Evolutionary conservation across 2,113 vertebrate species (phyloP).

Genomic region (Pollimyrus isidori): DNA sequence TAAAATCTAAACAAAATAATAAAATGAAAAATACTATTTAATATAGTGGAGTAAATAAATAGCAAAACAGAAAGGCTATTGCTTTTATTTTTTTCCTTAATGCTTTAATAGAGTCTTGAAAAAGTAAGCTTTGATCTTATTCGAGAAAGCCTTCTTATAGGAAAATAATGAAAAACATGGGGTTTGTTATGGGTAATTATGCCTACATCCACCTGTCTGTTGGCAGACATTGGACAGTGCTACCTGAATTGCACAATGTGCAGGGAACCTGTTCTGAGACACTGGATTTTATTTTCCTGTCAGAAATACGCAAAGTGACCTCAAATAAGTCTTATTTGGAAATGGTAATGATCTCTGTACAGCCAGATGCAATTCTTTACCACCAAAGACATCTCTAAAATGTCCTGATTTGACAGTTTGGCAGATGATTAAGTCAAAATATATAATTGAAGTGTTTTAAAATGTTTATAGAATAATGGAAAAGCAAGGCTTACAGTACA

Average conservation of each 20-base stretch:
- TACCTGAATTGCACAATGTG: background rate
- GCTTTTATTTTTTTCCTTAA: background rate
- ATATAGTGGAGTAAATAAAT: background rate
- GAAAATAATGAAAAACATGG: background rate
- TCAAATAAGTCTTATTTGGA: background rate
- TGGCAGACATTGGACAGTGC: background rate
- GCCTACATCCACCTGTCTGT: background rate
- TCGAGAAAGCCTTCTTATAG: background rate
- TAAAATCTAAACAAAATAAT: background rate
- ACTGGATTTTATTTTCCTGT: background rate
- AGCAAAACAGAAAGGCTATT: background rate
- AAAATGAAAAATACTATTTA: background rate
- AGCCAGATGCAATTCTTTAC: background rate
- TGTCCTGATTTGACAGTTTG: background rate
- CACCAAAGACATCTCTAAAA: background rate
- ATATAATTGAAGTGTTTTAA: background rate
- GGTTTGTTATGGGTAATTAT: background rate
- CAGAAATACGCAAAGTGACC: background rate
- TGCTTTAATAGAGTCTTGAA: background rate
- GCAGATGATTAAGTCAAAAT: background rate
- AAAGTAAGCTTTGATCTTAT: background rate
- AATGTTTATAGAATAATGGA: background rate
- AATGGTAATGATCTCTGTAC: background rate
- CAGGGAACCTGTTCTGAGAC: background rate
- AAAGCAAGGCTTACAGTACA: background rate